A percentile compares a stretch with the other conserved stretches of the same genome.
Conservation (phyloP, 2,888 invertebrate species). For the Chrysodeixis includens region DNA sequence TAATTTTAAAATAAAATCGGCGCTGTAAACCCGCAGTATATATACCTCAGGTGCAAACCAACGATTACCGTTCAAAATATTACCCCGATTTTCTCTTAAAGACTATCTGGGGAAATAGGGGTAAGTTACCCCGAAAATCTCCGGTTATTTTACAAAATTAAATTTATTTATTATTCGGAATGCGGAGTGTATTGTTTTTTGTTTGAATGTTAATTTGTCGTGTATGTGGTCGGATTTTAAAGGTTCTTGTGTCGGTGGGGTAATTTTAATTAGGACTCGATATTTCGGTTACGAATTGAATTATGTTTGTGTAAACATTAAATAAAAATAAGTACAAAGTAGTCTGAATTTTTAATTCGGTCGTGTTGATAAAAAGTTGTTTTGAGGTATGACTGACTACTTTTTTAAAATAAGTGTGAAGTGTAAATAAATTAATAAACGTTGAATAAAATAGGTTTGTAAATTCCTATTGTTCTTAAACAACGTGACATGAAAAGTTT, state of each 20-base stretch:
- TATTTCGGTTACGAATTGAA: too few species aligned
- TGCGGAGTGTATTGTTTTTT: conserved; percentile 42
- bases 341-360: too few species aligned
- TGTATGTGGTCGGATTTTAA: conserved; percentile 12
- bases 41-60: conserved; percentile 66
- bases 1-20: conserved; percentile 47
- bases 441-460: too few species aligned
- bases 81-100: conserved; percentile 65
- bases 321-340: too few species aligned
- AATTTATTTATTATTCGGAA: conserved; percentile 53
- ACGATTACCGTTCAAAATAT: conserved; percentile 69
- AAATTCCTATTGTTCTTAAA: too few species aligned
- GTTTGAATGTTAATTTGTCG: conserved; percentile 28
- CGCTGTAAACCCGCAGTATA: conserved; percentile 25
- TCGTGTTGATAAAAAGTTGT: too few species aligned
- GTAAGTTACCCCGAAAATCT: conserved; percentile 51
- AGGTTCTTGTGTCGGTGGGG: neutral
- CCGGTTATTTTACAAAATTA: conserved; percentile 59
- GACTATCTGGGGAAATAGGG: conserved; percentile 63
- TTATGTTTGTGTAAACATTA: too few species aligned
- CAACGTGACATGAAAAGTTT: too few species aligned
- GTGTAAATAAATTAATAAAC: too few species aligned
- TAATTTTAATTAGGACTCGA: neutral
- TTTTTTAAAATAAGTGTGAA: too few species aligned
- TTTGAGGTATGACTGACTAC: too few species aligned